Evolutionary conservation across 2,797 vertebrate genomes (phyloP), one percentile per base, ranked within the genome.

Genomic region (Hippoglossus hippoglossus): DNA sequence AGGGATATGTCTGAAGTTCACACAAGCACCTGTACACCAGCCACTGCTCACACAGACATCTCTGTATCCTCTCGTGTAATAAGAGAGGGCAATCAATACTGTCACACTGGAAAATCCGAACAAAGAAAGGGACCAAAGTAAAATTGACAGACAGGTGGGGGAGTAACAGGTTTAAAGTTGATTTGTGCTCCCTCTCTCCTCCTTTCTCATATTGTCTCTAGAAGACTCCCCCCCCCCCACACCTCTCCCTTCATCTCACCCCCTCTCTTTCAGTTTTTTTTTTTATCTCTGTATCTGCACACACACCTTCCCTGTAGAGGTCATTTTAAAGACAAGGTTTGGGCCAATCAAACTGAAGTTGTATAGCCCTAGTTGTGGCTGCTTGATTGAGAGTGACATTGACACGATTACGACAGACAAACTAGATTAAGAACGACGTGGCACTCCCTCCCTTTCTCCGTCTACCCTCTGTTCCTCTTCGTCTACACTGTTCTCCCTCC

Each of bases 361-460:
- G 92, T 94, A 92, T 94, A 93, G 94, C 87, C 91, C 93, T 95
- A 93, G 93, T 94, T 94, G 93, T 89, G 91, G 93, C 91, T 84
- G 90, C 85, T 88, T 94, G 94, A 95, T 95, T 95, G 95, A 94
- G 93, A 95, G 94, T 95, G 95, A 95, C 95, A 94, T 94, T 95
- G 94, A 95, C 94, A 91, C 91, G 89, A 95, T 95, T 95, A 95
- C 89, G 89, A 91, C 89, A 88, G 89, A 88, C 91, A 95, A 95
- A 95, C 94, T 92, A 87, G 92, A 95, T 95, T 95, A 95, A 92
- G 91, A 94, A 94, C 88, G 94, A 95, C 90, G 87, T 90, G 90
- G 87, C 89, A 76, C 87, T 91, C 85, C 90, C 80, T 87, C 81
- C 75, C 81, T 84, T 76, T 77, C 84, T 87, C 86, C 47, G 67